These are phyloP conservation scores for Cerastis rubricosa DNA, from an alignment of 2,888 invertebrate genomes.

Conservation along the genomic window DNA sequence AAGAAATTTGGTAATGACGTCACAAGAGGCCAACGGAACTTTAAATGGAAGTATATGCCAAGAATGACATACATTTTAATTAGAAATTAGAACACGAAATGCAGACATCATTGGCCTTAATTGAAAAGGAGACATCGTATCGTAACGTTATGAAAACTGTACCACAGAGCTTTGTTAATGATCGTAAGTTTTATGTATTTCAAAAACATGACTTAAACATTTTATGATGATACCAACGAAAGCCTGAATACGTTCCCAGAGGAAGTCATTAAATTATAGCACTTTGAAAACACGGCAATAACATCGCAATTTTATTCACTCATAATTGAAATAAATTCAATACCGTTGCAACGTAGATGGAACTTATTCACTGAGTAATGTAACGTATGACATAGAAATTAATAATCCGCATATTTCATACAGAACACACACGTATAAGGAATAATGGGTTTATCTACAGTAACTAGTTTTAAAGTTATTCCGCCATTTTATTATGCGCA, in stretches of 20 bases:
- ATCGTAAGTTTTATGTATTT: constrained; percentile 11
- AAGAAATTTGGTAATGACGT: constrained; percentile 52
- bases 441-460: constrained; percentile 59
- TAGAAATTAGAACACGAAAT: constrained; percentile 36
- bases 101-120: constrained; percentile 63
- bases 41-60: constrained; percentile 50
- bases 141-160: constrained; percentile 6
- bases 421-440: constrained; percentile 30
- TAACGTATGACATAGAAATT: constrained; percentile 28
- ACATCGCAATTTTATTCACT: constrained; percentile 25
- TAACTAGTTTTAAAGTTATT: constrained; percentile 37
- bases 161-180: constrained; percentile 8
- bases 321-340: constrained; percentile 43
- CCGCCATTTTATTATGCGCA: constrained; percentile 37
- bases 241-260: constrained; percentile 24
- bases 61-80: constrained; percentile 59
- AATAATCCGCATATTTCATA: constrained; percentile 30
- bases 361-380: constrained; percentile 20
- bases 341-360: constrained; percentile 22
- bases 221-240: constrained; percentile 6
- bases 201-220: background rate
- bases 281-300: constrained; percentile 41
- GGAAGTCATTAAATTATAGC: constrained; percentile 39
- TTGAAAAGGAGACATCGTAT: constrained; percentile 47
- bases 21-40: constrained; percentile 22